Percentiles rank a stretch among this genome's conserved stretches.
These are phyloP conservation scores for Andrena minutula DNA, from an alignment of 2,888 invertebrate genomes.

Conservation along the genomic window DNA sequence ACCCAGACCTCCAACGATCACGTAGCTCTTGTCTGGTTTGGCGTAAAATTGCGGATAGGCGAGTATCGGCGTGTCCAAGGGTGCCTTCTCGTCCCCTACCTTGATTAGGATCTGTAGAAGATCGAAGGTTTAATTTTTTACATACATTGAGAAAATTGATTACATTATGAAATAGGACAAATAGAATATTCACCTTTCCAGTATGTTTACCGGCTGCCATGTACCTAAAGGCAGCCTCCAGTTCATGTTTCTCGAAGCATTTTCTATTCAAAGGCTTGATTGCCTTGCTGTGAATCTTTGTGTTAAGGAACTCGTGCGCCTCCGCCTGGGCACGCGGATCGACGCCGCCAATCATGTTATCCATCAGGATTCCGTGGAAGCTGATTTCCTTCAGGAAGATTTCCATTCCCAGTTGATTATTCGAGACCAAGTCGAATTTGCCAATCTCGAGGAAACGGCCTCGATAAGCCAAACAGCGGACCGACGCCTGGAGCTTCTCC, in stretches of 20 bases:
- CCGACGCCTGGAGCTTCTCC: slow-evolving; percentile 93
- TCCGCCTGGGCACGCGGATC: accelerated
- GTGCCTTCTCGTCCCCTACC: slow-evolving; percentile 49
- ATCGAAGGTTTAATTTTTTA: not conserved
- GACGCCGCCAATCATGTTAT: slow-evolving; percentile 87
- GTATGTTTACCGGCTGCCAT: slow-evolving; percentile 91
- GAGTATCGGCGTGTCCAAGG: slow-evolving; percentile 71
- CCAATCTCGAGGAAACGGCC: slow-evolving; percentile 95
- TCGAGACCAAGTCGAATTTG: slow-evolving; percentile 91
- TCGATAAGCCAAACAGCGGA: slow-evolving; percentile 87
- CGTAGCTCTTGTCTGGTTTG: slow-evolving; percentile 86
- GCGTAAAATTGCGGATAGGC: slow-evolving; percentile 86
- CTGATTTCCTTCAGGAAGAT: slow-evolving; percentile 90
- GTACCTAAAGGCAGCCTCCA: slow-evolving; percentile 90
- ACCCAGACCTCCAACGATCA: slow-evolving; percentile 93
- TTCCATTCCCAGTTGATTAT: slow-evolving; percentile 89
- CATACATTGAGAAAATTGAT: not conserved
- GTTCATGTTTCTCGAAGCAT: slow-evolving; percentile 88
- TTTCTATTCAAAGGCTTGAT: slow-evolving; percentile 90
- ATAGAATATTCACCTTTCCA: slow-evolving; percentile 88
- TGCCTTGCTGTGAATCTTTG: slow-evolving; percentile 85
- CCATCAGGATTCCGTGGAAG: slow-evolving; percentile 92
- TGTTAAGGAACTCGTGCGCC: accelerated
- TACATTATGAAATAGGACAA: not conserved
- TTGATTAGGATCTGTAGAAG: slow-evolving; percentile 36